A percentile compares a stretch with the other conserved stretches of the same genome.
Conservation (phyloP, 2,888 invertebrate species). For the Dichetophora obliterata region DNA sequence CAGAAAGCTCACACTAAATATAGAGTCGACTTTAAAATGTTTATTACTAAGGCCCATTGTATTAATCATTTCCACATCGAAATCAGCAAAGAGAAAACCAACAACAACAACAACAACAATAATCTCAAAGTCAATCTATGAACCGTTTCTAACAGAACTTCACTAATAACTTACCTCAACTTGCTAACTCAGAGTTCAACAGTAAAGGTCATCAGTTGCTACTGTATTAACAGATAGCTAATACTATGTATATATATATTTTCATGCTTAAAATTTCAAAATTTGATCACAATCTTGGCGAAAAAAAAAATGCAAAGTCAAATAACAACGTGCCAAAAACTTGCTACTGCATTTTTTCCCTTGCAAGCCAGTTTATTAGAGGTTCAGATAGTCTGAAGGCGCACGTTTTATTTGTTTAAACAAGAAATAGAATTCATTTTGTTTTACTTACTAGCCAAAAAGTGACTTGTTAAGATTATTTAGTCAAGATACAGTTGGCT, state of each 20-base stretch:
- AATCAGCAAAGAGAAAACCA: neutral
- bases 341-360: constrained; percentile 64
- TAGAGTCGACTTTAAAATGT: too few relatives aligned
- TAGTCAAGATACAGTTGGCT: constrained; percentile 66
- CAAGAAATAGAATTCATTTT: constrained; percentile 37
- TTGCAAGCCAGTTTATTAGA: constrained; percentile 28
- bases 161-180: constrained; percentile 1
- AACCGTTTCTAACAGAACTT: neutral
- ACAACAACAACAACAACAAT: neutral
- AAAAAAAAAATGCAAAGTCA: constrained; percentile 51
- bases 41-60: neutral
- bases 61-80: neutral
- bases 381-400: constrained; percentile 54
- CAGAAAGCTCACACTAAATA: too few relatives aligned
- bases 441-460: constrained; percentile 44
- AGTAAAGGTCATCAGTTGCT: constrained; percentile 45
- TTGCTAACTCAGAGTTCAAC: constrained; percentile 33
- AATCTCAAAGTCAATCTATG: neutral
- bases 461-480: constrained; percentile 68
- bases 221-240: constrained; percentile 50
- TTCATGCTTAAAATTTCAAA: constrained; percentile 44
- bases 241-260: constrained; percentile 48
- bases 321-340: constrained; percentile 66
- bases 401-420: constrained; percentile 66
- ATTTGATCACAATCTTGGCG: constrained; percentile 57